Conservation (phyloP, 2,797 vertebrate genomes). For the Astyanax mexicanus region DNA sequence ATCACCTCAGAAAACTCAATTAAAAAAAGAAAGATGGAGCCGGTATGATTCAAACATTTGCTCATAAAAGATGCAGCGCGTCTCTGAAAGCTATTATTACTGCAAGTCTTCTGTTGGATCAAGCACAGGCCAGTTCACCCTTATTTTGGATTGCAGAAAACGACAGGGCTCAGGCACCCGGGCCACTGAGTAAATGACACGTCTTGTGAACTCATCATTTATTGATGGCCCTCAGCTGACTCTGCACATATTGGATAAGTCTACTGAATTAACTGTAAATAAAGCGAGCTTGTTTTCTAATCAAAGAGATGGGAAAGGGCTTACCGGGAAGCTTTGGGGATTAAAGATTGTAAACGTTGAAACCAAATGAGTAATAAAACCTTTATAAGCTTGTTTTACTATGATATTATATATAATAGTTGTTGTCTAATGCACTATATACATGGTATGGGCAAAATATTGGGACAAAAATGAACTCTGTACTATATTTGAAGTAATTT, state of each 20-base stretch:
- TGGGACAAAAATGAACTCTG: too few species aligned
- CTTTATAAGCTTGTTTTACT: conserved; percentile 6
- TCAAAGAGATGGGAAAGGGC: conserved; percentile 25
- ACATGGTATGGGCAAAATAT: too few species aligned
- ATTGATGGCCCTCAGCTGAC: conserved; percentile 77
- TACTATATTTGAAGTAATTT: too few species aligned
- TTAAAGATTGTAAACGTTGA: not conserved
- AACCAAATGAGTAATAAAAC: conserved; percentile 25
- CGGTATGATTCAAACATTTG: conserved; percentile 66
- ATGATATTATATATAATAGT: not conserved
- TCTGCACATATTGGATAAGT: conserved; percentile 35
- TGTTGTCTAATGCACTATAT: not conserved
- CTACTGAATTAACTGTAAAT: conserved; percentile 69
- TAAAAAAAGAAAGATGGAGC: conserved; percentile 58
- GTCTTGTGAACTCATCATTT: conserved; percentile 69
- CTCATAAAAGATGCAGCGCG: conserved; percentile 72
- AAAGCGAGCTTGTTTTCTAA: conserved; percentile 49
- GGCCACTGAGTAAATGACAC: conserved; percentile 32
- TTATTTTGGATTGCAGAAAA: conserved; percentile 44
- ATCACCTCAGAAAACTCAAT: conserved; percentile 44
- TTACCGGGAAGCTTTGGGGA: not conserved
- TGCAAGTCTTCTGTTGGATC: conserved; percentile 50
- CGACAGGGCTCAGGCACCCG: conserved; percentile 34
- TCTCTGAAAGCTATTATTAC: conserved; percentile 55
- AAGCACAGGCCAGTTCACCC: conserved; percentile 46